Conservation (phyloP, 2,113 vertebrate species). For the Hyperopisus bebe region DNA sequence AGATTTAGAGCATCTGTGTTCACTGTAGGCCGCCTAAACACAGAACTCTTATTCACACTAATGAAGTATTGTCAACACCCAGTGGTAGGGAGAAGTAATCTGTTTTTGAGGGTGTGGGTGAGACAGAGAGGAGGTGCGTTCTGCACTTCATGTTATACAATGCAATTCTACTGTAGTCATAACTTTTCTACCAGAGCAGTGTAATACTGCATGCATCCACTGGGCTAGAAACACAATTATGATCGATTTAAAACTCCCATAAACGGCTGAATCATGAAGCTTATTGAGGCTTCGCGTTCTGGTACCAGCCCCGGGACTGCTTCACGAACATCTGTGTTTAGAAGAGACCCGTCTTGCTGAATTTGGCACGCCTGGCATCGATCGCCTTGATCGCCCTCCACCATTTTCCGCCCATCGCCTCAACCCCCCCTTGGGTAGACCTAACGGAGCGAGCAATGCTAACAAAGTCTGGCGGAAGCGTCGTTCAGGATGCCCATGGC, state of each 20-base stretch:
- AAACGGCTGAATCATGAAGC: background rate
- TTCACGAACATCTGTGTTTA: background rate
- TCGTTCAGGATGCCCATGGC: background rate
- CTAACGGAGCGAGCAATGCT: background rate
- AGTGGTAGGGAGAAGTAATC: background rate
- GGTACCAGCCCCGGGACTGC: background rate
- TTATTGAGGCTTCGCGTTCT: background rate
- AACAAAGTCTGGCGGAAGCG: conserved; percentile 1
- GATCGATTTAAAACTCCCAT: background rate
- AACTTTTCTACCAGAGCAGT: background rate
- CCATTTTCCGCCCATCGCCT: background rate
- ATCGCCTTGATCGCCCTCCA: background rate
- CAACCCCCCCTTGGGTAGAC: background rate
- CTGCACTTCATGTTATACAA: background rate
- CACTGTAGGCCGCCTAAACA: background rate
- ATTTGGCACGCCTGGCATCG: background rate
- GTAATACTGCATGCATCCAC: background rate
- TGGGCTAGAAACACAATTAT: background rate
- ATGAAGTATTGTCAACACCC: background rate
- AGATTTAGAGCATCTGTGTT: background rate
- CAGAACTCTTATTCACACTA: background rate
- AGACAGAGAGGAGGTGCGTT: background rate
- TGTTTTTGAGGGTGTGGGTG: background rate
- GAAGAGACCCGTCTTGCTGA: background rate
- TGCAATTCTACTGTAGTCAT: background rate